Evolutionary conservation across 2,113 vertebrate genomes (phyloP).

Genomic region (Sialia sialis): DNA sequence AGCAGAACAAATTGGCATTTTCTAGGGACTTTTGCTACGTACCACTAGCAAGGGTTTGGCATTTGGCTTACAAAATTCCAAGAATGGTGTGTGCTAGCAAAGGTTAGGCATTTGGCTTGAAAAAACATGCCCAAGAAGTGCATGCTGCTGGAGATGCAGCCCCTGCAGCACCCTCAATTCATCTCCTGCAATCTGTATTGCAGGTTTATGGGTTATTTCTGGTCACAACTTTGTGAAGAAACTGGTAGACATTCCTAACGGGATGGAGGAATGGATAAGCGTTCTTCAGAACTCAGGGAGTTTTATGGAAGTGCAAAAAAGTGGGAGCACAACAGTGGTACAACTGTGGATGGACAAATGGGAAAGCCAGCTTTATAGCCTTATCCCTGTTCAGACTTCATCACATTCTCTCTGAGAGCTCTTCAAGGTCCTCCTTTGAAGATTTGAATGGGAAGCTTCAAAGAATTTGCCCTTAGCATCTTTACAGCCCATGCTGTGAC

Average conservation of each 20-base stretch:
- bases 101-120: background rate
- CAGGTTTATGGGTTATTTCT: background rate
- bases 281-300: background rate
- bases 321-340: background rate
- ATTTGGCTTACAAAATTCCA: background rate
- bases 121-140: background rate
- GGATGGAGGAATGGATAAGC: background rate
- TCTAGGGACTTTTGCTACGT: background rate
- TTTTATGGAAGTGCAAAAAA: background rate
- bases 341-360: background rate
- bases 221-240: background rate
- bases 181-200: background rate
- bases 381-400: background rate
- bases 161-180: too few species aligned
- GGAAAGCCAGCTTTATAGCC: background rate
- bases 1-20: background rate
- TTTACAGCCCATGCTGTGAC: background rate
- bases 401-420: background rate
- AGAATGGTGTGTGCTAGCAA: background rate
- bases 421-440: constrained; percentile 36
- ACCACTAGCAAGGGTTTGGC: background rate
- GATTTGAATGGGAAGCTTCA: background rate
- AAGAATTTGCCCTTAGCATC: background rate
- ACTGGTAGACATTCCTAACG: background rate
- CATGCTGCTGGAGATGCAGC: background rate